These are phyloP conservation scores for Micronycteris hirsuta DNA, from an alignment of 2,113 vertebrate genomes.

Conservation along the genomic window DNA sequence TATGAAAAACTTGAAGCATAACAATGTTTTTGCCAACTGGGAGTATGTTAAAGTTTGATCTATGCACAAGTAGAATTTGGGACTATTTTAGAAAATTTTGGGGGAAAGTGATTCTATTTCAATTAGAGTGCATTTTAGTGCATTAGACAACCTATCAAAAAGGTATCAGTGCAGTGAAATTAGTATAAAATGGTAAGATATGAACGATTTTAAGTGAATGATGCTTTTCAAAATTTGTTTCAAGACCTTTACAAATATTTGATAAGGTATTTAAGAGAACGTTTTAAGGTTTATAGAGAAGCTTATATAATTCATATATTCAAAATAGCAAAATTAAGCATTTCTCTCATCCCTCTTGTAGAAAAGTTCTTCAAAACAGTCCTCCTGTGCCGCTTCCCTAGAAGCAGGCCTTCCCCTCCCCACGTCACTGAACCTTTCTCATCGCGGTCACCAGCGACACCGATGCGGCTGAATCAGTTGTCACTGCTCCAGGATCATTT, in stretches of 20 bases:
- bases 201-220: background rate
- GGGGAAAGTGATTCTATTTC: background rate
- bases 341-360: background rate
- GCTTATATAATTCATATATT: background rate
- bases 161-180: background rate
- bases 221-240: constrained; percentile 11
- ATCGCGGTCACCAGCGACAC: background rate
- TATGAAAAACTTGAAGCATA: background rate
- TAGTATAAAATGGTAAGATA: background rate
- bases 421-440: background rate
- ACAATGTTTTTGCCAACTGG: background rate
- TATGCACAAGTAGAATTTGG: background rate
- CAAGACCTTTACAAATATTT: constrained; percentile 1
- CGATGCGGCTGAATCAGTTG: background rate
- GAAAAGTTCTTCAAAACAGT: background rate
- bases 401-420: background rate
- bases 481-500: background rate
- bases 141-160: background rate
- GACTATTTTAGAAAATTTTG: background rate
- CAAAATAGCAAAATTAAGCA: background rate
- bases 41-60: background rate
- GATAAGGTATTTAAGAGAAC: background rate
- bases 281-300: background rate
- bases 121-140: background rate
- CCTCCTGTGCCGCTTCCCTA: background rate